Evolutionary conservation across 2,113 vertebrate genomes (phyloP).

Genomic region (Tautogolabrus adspersus): DNA sequence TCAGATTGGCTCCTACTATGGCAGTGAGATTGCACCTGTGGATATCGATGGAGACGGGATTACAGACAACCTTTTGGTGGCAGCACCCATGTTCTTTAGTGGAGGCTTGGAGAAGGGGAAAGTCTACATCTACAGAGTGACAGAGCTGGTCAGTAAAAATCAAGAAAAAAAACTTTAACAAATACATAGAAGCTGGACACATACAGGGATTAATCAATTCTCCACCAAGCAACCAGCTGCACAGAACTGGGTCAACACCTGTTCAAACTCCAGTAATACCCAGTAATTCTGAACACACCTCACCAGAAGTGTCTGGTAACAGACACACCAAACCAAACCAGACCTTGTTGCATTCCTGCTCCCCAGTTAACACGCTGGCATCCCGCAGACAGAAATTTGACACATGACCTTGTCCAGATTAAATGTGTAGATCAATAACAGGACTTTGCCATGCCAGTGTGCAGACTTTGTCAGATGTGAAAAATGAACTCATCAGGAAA

Average conservation of each 20-base stretch:
- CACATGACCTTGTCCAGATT: slow-evolving; percentile 62
- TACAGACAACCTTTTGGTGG: slow-evolving; percentile 92
- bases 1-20: slow-evolving; percentile 97
- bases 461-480: slow-evolving; percentile 57
- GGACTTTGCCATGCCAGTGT: slow-evolving; percentile 41
- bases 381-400: slow-evolving; percentile 55
- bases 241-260: slow-evolving; percentile 58
- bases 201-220: slow-evolving; percentile 2
- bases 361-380: slow-evolving; percentile 37
- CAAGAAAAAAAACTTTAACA: neutral
- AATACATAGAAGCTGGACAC: slow-evolving; percentile 14
- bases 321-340: slow-evolving; percentile 21
- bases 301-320: slow-evolving; percentile 36
- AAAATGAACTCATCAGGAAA: slow-evolving; percentile 80
- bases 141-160: slow-evolving; percentile 81
- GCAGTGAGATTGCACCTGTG: slow-evolving; percentile 92
- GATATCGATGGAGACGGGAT: slow-evolving; percentile 89
- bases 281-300: slow-evolving; percentile 34
- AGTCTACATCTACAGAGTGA: slow-evolving; percentile 90
- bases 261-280: slow-evolving; percentile 62
- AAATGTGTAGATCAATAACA: slow-evolving; percentile 51
- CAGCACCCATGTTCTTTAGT: slow-evolving; percentile 96
- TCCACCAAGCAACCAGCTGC: neutral
- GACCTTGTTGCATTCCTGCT: slow-evolving; percentile 48
- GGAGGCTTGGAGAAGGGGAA: slow-evolving; percentile 91